A percentile compares a stretch with the other conserved stretches of the same genome.
phyloP scores from a whole-genome alignment of 1,140 invertebrate genomes.

The Trichomalopsis sarcophagae region DNA sequence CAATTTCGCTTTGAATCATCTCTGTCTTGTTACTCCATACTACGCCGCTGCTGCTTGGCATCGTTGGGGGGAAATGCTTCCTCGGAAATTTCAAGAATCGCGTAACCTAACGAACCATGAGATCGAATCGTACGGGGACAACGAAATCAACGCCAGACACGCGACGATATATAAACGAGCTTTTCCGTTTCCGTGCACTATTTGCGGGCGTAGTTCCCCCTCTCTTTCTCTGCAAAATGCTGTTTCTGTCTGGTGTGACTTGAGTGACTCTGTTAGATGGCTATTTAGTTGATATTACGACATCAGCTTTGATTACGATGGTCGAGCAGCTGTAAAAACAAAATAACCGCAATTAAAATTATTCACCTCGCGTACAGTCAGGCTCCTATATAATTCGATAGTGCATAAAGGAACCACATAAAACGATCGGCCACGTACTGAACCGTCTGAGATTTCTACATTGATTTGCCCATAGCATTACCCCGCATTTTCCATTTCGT shows the following conservation, averaged over 20 bases:
- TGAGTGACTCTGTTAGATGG: no score
- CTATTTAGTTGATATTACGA: no score
- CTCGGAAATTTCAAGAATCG: conserved; percentile 4
- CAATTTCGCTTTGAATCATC: conserved; percentile 37
- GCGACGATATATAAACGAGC: not conserved
- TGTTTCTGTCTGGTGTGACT: not conserved
- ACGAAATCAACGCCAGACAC: conserved; percentile 14
- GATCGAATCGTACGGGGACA: conserved; percentile 26
- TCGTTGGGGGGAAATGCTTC: not conserved
- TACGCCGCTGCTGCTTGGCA: not conserved
- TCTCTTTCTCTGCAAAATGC: no score
- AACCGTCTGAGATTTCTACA: conserved; percentile 51
- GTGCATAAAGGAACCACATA: no score
- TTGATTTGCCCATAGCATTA: conserved; percentile 49
- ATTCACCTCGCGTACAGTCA: no score
- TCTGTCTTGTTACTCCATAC: not conserved
- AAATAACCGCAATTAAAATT: no score
- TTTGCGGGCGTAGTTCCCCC: no score
- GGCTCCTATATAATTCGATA: no score
- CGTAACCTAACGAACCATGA: conserved; percentile 25
- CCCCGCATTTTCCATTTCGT: conserved; percentile 1
- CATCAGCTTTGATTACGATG: no score
- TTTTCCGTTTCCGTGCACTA: not conserved
- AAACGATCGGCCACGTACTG: no score
- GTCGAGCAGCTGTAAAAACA: no score